Percentiles rank a stretch among this genome's conserved stretches.
Conservation (phyloP, 53 echinoderm and acorn worm genomes). For the Echinometra lucunter region DNA sequence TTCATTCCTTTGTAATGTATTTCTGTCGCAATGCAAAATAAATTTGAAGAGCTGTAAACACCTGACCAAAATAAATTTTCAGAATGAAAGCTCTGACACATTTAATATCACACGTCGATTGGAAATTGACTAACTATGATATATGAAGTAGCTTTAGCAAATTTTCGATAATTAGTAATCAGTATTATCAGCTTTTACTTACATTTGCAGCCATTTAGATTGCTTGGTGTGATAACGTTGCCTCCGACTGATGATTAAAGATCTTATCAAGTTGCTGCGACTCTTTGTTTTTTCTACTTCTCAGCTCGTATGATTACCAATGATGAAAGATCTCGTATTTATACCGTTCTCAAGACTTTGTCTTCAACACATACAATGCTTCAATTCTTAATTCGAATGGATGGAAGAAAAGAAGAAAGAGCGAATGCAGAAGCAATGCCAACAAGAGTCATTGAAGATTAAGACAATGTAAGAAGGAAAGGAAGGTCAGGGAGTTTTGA, state of each 20-base stretch:
- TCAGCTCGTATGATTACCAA: not conserved
- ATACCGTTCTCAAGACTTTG: not conserved
- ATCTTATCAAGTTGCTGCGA: not conserved
- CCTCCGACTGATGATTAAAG: not conserved
- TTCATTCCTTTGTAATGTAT: no score
- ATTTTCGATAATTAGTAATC: no score
- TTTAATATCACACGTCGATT: no score
- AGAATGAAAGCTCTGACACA: no score
- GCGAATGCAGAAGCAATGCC: not conserved
- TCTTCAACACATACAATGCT: not conserved
- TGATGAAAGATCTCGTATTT: not conserved
- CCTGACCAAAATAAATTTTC: no score
- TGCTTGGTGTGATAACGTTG: not conserved
- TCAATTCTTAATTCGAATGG: not conserved
- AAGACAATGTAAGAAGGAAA: not conserved
- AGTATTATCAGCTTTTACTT: not conserved
- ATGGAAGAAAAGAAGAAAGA: not conserved
- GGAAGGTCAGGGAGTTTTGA: not conserved
- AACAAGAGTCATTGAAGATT: not conserved
- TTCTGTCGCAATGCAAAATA: no score
- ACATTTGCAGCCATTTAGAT: conserved; percentile 9
- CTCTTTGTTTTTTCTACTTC: not conserved
- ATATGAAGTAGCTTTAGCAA: no score
- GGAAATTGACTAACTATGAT: no score
- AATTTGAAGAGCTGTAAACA: no score